A percentile compares a stretch with the other conserved stretches of the same genome.
Evolutionary conservation across 2,888 invertebrate genomes (phyloP).

Genomic region (Dynastes hyllus): DNA sequence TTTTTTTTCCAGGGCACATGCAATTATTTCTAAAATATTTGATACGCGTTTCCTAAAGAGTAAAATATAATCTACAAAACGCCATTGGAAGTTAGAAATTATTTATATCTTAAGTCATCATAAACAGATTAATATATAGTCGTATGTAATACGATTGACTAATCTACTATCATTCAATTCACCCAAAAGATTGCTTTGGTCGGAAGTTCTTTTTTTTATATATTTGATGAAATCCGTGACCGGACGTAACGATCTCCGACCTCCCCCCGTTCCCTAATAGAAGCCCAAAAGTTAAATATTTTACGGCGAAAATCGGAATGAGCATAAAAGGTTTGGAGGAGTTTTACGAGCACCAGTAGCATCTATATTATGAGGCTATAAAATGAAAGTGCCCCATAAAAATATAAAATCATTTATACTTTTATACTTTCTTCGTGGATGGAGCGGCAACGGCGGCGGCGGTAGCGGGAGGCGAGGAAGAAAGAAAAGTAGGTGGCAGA

Average conservation of each 20-base stretch:
- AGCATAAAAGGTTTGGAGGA: slow-evolving; percentile 49
- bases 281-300: slow-evolving; percentile 54
- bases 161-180: background rate
- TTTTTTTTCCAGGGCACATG: no score
- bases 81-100: no score
- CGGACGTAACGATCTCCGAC: background rate
- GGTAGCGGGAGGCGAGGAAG: background rate
- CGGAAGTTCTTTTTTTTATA: no score
- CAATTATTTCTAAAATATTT: no score
- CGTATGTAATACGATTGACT: no score
- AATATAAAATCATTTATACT: slow-evolving; percentile 62
- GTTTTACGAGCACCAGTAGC: slow-evolving; percentile 60
- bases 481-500: background rate
- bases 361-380: slow-evolving; percentile 64
- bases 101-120: background rate
- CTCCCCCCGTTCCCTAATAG: background rate
- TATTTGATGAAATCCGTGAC: slow-evolving; percentile 37
- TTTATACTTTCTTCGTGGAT: slow-evolving; percentile 61
- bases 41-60: no score
- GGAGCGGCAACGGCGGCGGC: background rate
- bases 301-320: slow-evolving; percentile 51
- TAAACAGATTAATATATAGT: background rate
- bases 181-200: background rate
- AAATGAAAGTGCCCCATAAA: slow-evolving; percentile 65
- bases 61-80: no score